Base-by-base conservation (phyloP, 2,888 invertebrate genomes). In the Drosophila ezoana region DNA sequence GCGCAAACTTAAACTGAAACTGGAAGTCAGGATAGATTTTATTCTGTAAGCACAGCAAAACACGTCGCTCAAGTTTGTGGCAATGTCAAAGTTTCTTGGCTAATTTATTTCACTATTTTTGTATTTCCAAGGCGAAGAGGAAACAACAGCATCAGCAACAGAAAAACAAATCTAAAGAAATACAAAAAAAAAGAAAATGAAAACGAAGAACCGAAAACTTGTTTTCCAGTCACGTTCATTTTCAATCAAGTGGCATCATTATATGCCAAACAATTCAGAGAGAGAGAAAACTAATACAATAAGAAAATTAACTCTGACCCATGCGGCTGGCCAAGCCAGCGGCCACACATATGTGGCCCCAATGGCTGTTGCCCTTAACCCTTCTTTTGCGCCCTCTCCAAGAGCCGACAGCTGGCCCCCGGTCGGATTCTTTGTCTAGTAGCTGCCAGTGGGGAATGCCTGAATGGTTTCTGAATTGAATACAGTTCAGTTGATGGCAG, bases 221-320 rank as follows among this genome's bases (percentile, higher is more conserved):
- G 84, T 90, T 90, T 90, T 91, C 91, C 88, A 82, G 90, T 91
- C 91, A 91, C 91, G 91, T 91, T 87, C 90, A 77, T 79, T 91
- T 91, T 91, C 91, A 90, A 90, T 91, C 91, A 90, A 89, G 88
- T 89, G 87, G 85, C 90, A 89, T 89, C 90, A 90, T 89, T 86
- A 90, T 66, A 69, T 61, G 73, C 67, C 86, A 72, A 83, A 76
- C 81, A 76, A 81, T 71, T 63, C 49, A 73, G 38, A 32, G 18
- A 33, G 43, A 11, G 23, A 44, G 53, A 40, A 57, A 56, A 68
- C 76, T 68, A 80, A 88, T 77, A 88, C 88, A 88, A 83, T 88
- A 86, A 69, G 69, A 76, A 75, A 83, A 88, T 83, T 83, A 86
- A 79, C 69, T 79, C 64, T 78, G 74, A 83, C 77, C 74, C 72